Base-by-base conservation (phyloP, 2,888 invertebrate species). In the Drosophila paucipuncta region DNA sequence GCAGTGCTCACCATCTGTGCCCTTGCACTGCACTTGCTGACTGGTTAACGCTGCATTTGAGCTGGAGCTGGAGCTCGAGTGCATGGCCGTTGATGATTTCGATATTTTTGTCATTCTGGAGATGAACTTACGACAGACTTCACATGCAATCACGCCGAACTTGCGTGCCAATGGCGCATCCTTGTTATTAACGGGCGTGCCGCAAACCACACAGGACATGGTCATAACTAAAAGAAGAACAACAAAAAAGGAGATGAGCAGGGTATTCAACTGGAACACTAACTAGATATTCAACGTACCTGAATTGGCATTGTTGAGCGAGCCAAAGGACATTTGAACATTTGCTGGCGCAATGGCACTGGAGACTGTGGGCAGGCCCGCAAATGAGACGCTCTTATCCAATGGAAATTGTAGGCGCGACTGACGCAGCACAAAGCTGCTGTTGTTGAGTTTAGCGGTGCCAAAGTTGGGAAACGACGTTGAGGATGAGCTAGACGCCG, bases 81-180 rank as follows among this genome's bases (percentile, higher is more conserved):
- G 50, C 75, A 47, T 60, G 22, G 80, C 35, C n/a, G 61, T 61
- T 47, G 76, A 53, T 13, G 68, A 57, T 55, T 84, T 87, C 28
- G 88, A 78, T 62, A 82, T 73, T 49, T 86, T 86, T 55, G 81
- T 95, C 94, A 97, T 96, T 92, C 97, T 97, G 25, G 97, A 96
- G 89, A 97, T 97, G 93, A 98, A 98, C 92, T 97, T 97, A 59
- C 97, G 95, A 92, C 98, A 98, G 11, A 97, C 96, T 91, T 97
- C 97, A 93, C 98, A 98, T 80, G 97, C 96, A 90, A 96, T 96
- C 73, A 97, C 96, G 37, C 97, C 97, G 92, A 97, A 97, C 92
- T 97, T 97, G 72, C 97, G 95, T 31, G 97, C 96, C 94, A 97
- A 97, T 89, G 96, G 95, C 13, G 96, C 95, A 92, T 96, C 96